Evolutionary conservation across 92 coral and sea anemone genomes (phyloP), one percentile per base, ranked within the genome.

Genomic region (Palythoa caribaeorum): DNA sequence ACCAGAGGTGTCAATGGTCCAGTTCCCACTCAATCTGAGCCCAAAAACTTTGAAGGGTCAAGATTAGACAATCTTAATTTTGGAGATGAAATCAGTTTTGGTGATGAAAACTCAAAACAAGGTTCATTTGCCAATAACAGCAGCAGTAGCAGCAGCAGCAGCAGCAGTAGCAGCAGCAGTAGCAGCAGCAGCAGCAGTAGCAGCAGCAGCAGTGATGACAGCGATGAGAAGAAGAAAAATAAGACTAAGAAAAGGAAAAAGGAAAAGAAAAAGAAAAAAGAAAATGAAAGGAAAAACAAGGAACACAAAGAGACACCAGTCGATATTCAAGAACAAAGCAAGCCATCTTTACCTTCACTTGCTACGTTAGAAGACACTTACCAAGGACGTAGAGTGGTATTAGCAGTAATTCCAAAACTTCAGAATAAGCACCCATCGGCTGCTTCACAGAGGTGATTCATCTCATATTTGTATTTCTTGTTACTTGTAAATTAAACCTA

Each of bases 381-480:
- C 88, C 92, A 87, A 20, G 99, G 99, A 3, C 88, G 90, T 51
- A 88, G 77, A 36, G 79, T 86, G 71, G 73, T 87, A 28, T 52
- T 96, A 17, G 97, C 91, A 1, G 87, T 94, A 57, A 70, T 96
- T 68, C 94, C 95, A 7, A 92, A 92, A 59, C 86, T 94, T 3
- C 90, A 95, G 1, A 87, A 77, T 14, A 96, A 94, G 63, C 94
- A 92, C 59, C 94, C 89, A n/a, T 91, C 90, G 5, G 85, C 88
- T 77, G 96, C 93, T 5, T 65, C 95, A 53, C 99, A 96, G 71
- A 96, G 99, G 99, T 94, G 52, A 73, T 1, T 68, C 28, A 68
- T 40, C 16, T 36, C n/a, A 9, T 21, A 37, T 71, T 78, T 14
- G 20, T 28, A 28, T 28, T 28, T 28, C 28, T 4, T 44, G 50